Evolutionary conservation across 1,140 invertebrate species (phyloP), one percentile per base, ranked within the genome.

Genomic region (Leptinotarsa defecta): DNA sequence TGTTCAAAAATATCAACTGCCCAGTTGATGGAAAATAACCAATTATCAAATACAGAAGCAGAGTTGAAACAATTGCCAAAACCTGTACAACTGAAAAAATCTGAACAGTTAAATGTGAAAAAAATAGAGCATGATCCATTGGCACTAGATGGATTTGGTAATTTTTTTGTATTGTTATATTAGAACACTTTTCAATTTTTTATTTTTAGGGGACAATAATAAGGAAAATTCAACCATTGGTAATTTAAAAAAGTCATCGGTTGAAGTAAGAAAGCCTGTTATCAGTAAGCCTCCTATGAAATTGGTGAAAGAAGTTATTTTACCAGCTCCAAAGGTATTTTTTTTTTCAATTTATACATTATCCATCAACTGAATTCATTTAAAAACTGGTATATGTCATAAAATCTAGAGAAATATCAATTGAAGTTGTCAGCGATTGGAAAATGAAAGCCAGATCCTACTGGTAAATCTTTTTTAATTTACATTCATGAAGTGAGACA

Each of bases 1-100:
- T 89, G 92, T 80, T 89, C 87, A 17, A 90, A 89, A 84, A 87
- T 90, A 34, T 87, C 83, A 75, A 86, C 85, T 52, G 84, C 87
- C 34, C 88, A 88, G 78, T 86, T 89, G 83, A 85, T 86, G 57
- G 86, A 86, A 71, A 79, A 82, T 8, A 83, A 76, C 34, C 62
- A 72, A 20, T 19, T 20, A 15, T 15, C 49, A 22, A 74, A 43
- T 73, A 22, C 34, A n/a, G 24, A 34, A 5, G 8, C 20, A 13
- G 17, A 74, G 43, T n/a, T 57, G 52, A 57, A 57, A 57, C 52
- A 57, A 8, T 17, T 17, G 15, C 4, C 52, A n/a, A 57, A 57
- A 57, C 15, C 52, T 5, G 4, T 19, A n/a, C 52, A 57, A 19
- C 15, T 57, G 52, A 57, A 57, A 57, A 57, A 57, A 57, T 4